Conservation (phyloP, 2,888 invertebrate species). For the Drosophila colorata region DNA sequence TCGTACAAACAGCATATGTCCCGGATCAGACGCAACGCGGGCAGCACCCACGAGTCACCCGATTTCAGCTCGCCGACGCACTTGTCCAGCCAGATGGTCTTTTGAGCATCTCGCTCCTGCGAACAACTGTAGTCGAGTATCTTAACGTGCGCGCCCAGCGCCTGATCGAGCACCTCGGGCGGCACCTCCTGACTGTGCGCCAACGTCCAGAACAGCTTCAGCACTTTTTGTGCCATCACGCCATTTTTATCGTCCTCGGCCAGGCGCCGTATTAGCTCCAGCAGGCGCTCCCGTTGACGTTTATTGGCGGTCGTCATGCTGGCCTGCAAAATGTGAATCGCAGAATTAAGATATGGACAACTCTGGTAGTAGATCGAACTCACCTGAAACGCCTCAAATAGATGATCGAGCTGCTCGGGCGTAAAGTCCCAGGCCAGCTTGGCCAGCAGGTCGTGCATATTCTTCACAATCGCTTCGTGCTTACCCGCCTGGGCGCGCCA, state of each 20-base stretch:
- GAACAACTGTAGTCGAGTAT: conserved; percentile 99
- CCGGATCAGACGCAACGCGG: conserved; percentile 96
- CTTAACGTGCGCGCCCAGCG: conserved; percentile 97
- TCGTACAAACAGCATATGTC: conserved; percentile 98
- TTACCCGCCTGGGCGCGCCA: conserved; percentile 99
- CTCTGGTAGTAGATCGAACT: conserved; percentile 54
- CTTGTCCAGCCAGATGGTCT: conserved; percentile 97
- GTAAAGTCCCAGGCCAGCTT: conserved; percentile 99
- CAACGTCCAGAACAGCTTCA: conserved; percentile 98
- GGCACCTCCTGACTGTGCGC: conserved; percentile 98
- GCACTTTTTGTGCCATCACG: conserved; percentile 98
- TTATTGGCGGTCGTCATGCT: conserved; percentile 98
- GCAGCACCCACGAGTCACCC: conserved; percentile 96
- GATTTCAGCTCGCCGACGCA: conserved; percentile 97
- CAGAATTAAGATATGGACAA: neutral
- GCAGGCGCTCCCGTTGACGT: conserved; percentile 96
- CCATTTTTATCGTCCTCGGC: conserved; percentile 99
- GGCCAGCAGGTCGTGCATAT: conserved; percentile 97
- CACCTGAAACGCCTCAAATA: conserved; percentile 98
- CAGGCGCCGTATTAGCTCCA: conserved; percentile 96
- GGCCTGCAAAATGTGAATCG: conserved; percentile 86
- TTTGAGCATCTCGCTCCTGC: conserved; percentile 98
- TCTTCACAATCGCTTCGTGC: conserved; percentile 99
- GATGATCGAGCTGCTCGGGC: conserved; percentile 97
- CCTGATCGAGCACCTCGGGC: conserved; percentile 98